Conservation (phyloP, 2,113 vertebrate species). For the Pachycephala philippinensis region DNA sequence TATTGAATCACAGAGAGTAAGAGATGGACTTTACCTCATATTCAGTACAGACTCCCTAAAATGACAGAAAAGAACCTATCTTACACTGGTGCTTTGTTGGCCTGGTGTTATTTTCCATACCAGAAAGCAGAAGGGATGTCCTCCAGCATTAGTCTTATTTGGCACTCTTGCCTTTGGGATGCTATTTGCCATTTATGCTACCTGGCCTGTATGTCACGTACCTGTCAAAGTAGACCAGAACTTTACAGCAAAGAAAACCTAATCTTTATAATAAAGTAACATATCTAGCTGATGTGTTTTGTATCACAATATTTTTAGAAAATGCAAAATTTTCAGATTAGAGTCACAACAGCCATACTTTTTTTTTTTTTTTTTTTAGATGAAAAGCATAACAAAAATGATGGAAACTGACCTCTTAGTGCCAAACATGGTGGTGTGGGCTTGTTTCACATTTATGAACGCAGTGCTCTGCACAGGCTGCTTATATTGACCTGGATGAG, state of each 20-base stretch:
- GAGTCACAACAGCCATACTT: background rate
- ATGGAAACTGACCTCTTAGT: slow-evolving; percentile 86
- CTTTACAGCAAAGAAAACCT: background rate
- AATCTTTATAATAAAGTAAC: background rate
- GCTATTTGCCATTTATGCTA: background rate
- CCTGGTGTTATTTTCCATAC: background rate
- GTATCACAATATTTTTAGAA: background rate
- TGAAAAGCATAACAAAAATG: background rate
- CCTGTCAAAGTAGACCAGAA: background rate
- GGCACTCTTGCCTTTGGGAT: background rate
- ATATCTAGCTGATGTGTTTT: background rate
- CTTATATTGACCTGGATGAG: slow-evolving; percentile 41
- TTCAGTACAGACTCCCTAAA: background rate
- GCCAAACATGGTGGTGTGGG: slow-evolving; percentile 82
- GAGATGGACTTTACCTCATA: background rate
- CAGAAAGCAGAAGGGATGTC: background rate
- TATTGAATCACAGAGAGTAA: background rate
- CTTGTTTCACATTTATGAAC: slow-evolving; percentile 67
- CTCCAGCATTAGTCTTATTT: background rate
- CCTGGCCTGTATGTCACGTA: background rate
- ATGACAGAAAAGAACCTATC: background rate
- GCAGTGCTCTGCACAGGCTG: slow-evolving; percentile 51
- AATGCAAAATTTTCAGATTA: background rate
- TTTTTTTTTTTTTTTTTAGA: background rate
- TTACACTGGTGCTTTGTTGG: background rate